Evolutionary conservation across 2,797 vertebrate species (phyloP), one percentile per base, ranked within the genome.

Genomic region (Poecilia gillii): DNA sequence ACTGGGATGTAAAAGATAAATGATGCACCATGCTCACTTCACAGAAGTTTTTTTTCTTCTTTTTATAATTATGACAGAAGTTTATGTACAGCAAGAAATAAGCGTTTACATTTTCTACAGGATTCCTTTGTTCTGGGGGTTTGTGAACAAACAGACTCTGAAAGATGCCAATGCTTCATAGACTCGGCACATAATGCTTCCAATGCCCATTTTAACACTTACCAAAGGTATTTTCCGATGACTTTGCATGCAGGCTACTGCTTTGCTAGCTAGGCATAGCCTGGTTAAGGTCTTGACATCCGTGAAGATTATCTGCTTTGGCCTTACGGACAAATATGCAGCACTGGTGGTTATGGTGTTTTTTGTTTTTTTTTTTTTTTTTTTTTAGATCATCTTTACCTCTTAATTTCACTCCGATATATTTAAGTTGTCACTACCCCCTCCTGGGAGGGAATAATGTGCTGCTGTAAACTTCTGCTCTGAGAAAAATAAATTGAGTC

Each of bases 231-330:
- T 28, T 59, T 59, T 59, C 55, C n/a, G 12, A 59, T 59, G 55
- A 59, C 55, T 59, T 11, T 43, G 25, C 57, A 11, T 45, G 59
- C 59, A 68, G 72, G 57, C n/a, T 78, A 41, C 23, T 78, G 57
- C 55, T 59, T 59, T 59, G 12, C 55, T 31, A 14, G 12, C 12
- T 59, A 59, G n/a, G 4, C n/a, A 59, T 59, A 59, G n/a, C 13
- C 11, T 59, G 55, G 12, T 14, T 59, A 59, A 59, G 55, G 12
- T 13, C 55, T 59, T 59, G n/a, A 59, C n/a, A 31, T 59, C 55
- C 28, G 1, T 59, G 12, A 28, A 59, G 31, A 33, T 33, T 0
- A 64, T 33, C 31, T 33, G 12, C 14, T 64, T 31, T 1, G 14
- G 33, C 16, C 6, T 20, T 33, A 64, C 5, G 0, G 14, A 62